Conservation (phyloP, 1,140 invertebrate species). For the Oppia nitens region DNA sequence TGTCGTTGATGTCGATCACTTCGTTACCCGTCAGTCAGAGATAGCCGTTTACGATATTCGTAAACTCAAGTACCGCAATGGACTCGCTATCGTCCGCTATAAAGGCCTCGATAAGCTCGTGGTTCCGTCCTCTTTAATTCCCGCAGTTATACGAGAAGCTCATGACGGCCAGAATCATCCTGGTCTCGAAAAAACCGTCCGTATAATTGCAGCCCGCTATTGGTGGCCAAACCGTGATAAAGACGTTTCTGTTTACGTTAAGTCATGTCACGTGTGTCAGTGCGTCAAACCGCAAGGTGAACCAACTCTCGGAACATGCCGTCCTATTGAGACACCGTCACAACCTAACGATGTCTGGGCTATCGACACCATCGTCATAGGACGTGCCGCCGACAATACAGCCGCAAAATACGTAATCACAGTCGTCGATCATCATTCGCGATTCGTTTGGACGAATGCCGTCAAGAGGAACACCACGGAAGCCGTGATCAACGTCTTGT, state of each 20-base stretch:
- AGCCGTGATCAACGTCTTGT: not conserved
- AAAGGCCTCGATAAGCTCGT: not conserved
- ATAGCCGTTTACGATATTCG: too few species aligned
- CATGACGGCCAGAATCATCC: not conserved
- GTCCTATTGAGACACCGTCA: not conserved
- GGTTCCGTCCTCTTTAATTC: not conserved
- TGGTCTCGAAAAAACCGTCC: conserved; percentile 3
- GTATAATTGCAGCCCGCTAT: not conserved
- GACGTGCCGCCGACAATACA: not conserved
- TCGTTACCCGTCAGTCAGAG: too few species aligned
- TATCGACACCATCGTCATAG: conserved; percentile 6
- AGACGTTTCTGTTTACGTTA: not conserved
- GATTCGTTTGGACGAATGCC: not conserved
- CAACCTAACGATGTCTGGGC: not conserved
- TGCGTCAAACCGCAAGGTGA: not conserved
- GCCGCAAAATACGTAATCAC: not conserved
- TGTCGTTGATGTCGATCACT: too few species aligned
- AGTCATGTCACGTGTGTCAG: conserved; percentile 6
- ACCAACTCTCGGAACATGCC: not conserved
- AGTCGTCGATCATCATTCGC: conserved; percentile 1
- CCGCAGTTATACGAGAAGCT: too few species aligned
- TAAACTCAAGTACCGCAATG: not conserved
- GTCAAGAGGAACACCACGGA: not conserved
- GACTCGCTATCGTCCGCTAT: not conserved
- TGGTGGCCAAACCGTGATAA: conserved; percentile 5